These are phyloP conservation scores for Plecotus auritus DNA, from an alignment of 2,113 vertebrate genomes.

Conservation along the genomic window DNA sequence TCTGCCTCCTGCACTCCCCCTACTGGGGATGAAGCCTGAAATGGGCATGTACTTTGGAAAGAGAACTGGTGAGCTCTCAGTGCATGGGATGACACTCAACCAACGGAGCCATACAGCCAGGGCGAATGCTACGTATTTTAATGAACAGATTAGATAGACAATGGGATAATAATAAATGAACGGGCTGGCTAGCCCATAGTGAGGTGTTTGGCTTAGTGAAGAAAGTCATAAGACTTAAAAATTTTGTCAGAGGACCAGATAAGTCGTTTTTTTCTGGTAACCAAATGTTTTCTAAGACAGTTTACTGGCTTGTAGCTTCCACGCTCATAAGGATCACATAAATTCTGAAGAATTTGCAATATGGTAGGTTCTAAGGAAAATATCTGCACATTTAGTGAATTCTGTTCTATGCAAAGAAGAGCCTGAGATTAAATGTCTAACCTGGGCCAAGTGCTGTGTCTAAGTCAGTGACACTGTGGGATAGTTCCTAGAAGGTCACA, in stretches of 20 bases:
- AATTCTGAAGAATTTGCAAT: conserved; percentile 13
- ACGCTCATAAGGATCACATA: not conserved
- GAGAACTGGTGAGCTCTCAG: not conserved
- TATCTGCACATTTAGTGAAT: not conserved
- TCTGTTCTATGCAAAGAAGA: not conserved
- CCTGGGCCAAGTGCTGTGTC: not conserved
- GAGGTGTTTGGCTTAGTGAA: not conserved
- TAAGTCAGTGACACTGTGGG: not conserved
- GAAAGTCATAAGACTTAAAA: not conserved
- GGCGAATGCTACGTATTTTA: not conserved
- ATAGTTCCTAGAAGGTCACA: not conserved
- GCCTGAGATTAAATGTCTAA: conserved; percentile 2
- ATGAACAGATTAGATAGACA: not conserved
- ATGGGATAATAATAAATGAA: conserved; percentile 8
- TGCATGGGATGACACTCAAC: not conserved
- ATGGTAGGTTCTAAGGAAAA: not conserved
- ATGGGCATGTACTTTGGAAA: not conserved
- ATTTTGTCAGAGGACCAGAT: not conserved
- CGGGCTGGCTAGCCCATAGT: not conserved
- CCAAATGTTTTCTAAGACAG: not conserved
- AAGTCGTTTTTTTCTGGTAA: not conserved
- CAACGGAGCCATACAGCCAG: not conserved
- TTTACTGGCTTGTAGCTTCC: not conserved
- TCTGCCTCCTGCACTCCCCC: not conserved
- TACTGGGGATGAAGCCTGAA: not conserved